Conservation (phyloP, 2,797 vertebrate species). For the Squalus acanthias region DNA sequence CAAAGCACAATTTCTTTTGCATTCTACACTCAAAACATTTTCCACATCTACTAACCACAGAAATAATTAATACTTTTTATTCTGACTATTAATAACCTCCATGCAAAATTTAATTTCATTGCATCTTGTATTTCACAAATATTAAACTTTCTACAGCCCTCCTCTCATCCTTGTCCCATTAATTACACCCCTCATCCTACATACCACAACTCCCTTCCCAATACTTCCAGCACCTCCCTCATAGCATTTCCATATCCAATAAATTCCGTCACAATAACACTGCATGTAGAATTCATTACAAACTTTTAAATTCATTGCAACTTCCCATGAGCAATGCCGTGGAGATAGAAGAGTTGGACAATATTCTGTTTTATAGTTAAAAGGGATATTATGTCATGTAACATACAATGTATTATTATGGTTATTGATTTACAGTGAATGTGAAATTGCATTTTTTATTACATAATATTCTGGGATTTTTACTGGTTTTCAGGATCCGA, state of each 20-base stretch:
- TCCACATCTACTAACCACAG: neutral
- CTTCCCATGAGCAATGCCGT: neutral
- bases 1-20: no score
- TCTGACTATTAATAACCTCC: neutral
- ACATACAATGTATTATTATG: no score
- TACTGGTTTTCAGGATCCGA: neutral
- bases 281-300: neutral
- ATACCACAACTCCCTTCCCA: neutral
- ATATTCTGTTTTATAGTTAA: neutral
- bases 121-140: no score
- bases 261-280: neutral
- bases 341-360: neutral
- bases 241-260: neutral
- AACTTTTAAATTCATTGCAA: neutral
- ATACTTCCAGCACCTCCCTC: neutral
- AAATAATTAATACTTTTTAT: neutral
- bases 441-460: no score
- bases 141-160: neutral
- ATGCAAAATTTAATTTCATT: neutral
- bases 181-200: neutral
- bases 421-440: no score
- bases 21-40: neutral
- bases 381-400: no score
- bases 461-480: neutral
- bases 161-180: neutral